Evolutionary conservation across 2,113 vertebrate species (phyloP).

Genomic region (Cynocephalus volans): DNA sequence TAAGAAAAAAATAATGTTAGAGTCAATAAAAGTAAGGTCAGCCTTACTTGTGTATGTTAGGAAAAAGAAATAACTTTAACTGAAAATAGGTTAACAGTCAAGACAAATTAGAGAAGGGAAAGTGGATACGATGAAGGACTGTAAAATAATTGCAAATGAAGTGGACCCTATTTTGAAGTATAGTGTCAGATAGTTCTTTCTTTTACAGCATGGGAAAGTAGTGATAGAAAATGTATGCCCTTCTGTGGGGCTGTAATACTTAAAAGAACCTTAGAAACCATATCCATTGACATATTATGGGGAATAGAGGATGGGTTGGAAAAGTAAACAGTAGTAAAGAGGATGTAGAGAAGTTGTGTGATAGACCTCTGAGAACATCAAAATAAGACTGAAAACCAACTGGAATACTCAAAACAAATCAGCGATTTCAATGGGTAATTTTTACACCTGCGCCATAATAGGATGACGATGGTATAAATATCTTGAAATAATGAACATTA

Average conservation of each 20-base stretch:
- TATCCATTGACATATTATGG: not conserved
- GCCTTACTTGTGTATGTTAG: not conserved
- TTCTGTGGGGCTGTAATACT: not conserved
- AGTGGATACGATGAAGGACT: not conserved
- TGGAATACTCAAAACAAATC: not conserved
- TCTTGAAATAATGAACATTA: constrained; percentile 32
- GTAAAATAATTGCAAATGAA: not conserved
- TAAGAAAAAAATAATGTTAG: constrained; percentile 35
- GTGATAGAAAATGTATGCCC: not conserved
- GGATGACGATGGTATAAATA: not conserved
- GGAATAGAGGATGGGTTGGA: not conserved
- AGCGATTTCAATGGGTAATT: not conserved
- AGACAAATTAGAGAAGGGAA: not conserved
- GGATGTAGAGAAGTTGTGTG: not conserved
- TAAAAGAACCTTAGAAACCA: not conserved
- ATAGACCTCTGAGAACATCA: constrained; percentile 6
- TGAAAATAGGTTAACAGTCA: not conserved
- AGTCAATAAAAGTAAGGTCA: not conserved
- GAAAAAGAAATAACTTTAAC: constrained; percentile 21
- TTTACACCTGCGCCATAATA: not conserved
- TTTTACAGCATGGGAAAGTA: not conserved
- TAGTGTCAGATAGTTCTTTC: constrained; percentile 5
- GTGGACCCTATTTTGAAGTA: not conserved
- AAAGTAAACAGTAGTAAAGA: constrained; percentile 29
- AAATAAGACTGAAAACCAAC: not conserved